These are phyloP conservation scores for Lepidurus apus DNA, from an alignment of 1,140 invertebrate species.

Conservation along the genomic window DNA sequence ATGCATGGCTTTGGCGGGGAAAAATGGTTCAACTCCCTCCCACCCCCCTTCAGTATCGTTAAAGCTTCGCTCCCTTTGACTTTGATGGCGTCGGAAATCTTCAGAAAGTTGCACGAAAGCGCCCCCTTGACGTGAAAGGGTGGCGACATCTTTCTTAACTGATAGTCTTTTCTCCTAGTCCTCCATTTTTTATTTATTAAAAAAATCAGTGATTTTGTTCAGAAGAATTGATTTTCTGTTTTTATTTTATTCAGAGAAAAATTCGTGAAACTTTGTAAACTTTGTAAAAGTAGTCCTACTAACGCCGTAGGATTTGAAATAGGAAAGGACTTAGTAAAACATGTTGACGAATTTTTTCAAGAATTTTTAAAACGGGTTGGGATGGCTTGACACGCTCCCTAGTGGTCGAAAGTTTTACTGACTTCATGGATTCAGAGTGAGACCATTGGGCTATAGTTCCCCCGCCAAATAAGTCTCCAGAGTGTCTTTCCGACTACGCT, in stretches of 20 bases:
- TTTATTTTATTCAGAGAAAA: too few species aligned
- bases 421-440: not conserved
- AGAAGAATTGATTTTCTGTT: too few species aligned
- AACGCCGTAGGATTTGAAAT: too few species aligned
- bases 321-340: too few species aligned
- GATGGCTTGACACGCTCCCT: not conserved
- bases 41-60: not conserved
- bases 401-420: constrained; percentile 2
- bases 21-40: constrained; percentile 6
- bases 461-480: not conserved
- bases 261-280: too few species aligned
- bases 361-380: too few species aligned
- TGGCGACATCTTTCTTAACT: not conserved
- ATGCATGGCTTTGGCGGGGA: constrained; percentile 3
- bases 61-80: not conserved
- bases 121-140: not conserved
- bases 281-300: too few species aligned
- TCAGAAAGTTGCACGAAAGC: not conserved
- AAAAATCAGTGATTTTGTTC: too few species aligned
- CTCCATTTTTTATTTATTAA: too few species aligned
- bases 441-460: not conserved
- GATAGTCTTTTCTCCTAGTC: too few species aligned
- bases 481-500: not conserved
- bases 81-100: not conserved
- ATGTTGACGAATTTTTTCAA: too few species aligned